Conservation (phyloP, 2,888 invertebrate species). For the Thera obeliscata region DNA sequence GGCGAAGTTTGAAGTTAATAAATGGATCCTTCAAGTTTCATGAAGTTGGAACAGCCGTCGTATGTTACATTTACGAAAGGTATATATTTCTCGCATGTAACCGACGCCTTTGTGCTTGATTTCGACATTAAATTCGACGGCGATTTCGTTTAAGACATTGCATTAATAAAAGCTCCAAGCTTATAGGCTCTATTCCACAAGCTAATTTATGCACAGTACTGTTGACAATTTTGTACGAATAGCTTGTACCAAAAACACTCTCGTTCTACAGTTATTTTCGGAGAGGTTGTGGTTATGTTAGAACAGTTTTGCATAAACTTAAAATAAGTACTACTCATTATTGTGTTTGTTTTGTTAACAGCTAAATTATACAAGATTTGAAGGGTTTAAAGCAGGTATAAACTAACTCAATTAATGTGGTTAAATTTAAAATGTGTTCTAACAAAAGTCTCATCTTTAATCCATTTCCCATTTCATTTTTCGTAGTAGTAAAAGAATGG, state of each 20-base stretch:
- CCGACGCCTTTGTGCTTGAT: constrained; percentile 11
- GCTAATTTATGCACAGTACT: constrained; percentile 1
- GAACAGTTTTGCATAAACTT: background rate
- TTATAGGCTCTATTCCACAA: constrained; percentile 4
- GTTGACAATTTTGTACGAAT: constrained; percentile 1
- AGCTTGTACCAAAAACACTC: background rate
- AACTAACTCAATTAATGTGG: too few relatives aligned
- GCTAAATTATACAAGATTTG: too few relatives aligned
- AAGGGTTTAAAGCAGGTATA: too few relatives aligned
- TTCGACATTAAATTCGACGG: constrained; percentile 4
- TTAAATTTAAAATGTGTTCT: too few relatives aligned
- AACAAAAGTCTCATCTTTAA: too few relatives aligned
- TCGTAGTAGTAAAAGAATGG: too few relatives aligned
- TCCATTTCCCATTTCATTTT: too few relatives aligned
- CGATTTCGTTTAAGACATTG: background rate
- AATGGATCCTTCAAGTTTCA: constrained; percentile 21
- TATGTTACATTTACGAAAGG: constrained; percentile 8
- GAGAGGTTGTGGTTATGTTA: background rate
- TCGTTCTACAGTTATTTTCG: background rate
- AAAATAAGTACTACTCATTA: background rate
- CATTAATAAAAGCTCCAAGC: background rate
- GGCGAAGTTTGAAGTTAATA: constrained; percentile 19
- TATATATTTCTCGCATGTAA: constrained; percentile 5
- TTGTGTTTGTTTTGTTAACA: too few relatives aligned
- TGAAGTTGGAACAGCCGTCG: constrained; percentile 13